Evolutionary conservation across 2,888 invertebrate species (phyloP), one percentile per base, ranked within the genome.

Genomic region (Azorinus chamasolen): DNA sequence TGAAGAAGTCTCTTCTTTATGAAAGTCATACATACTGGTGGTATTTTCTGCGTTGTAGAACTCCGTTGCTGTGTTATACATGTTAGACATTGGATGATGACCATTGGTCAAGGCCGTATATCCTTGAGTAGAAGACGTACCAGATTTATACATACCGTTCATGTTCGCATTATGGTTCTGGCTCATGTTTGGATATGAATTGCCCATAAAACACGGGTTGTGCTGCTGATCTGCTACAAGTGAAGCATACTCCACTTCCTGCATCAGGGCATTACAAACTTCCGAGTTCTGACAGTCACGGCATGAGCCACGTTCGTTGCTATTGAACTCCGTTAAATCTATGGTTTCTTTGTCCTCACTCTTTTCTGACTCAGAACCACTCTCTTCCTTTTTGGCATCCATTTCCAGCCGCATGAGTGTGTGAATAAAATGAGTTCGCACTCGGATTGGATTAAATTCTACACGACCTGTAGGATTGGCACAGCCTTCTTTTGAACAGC

Each of bases 371-470:
- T 63, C 72, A 12, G 45, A 41, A 18, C 62, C 70, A 18, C 43
- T 72, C 37, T 80, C 72, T 20, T 70, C 68, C 10, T 55, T 50
- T 22, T 72, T 80, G 18, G 82, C 85, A 72, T 93, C 92, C 57
- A 91, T 65, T 65, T 92, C 91, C 14, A 93, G 79, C 27, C 98
- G 95, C 98, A 98, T 98, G 62, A 99, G 95, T 0, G 99, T 99
- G 91, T 98, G 98, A 88, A 99, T 97, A 91, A 98, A 99, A 94
- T 99, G 99, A 18, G 98, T 98, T 80, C 98, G 95, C 6, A 99
- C 99, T 82, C 99, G 95, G 43, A 97, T 96, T 0, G 98, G 98
- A 93, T 98, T 98, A 92, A 99, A 99, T 93, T 99, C 99, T 82
- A 99, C 97, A 79, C 99, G 95, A 4, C 99, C 99, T 53, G 96